These are phyloP conservation scores for Leptinotarsa defecta DNA, from an alignment of 1,140 invertebrate species.

Conservation along the genomic window DNA sequence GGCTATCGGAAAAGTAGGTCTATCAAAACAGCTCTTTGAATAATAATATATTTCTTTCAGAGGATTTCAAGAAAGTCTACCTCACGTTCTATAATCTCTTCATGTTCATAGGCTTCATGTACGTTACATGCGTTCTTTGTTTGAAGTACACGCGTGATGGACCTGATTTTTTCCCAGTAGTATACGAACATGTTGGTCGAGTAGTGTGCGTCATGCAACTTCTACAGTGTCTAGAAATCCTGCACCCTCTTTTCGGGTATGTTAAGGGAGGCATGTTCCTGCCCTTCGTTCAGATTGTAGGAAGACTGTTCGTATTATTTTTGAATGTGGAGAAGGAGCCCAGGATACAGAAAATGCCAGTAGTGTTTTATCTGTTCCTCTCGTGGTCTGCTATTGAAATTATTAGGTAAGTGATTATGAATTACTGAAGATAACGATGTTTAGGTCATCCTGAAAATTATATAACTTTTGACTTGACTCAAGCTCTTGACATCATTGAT, in stretches of 20 bases:
- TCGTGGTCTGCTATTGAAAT: slow-evolving; percentile 83
- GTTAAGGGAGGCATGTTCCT: slow-evolving; percentile 72
- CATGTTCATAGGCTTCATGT: slow-evolving; percentile 87
- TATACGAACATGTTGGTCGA: slow-evolving; percentile 77
- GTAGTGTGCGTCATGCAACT: slow-evolving; percentile 83
- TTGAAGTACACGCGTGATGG: slow-evolving; percentile 78
- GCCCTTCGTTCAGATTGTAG: slow-evolving; percentile 74
- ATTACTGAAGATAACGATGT: no score
- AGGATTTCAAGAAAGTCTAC: slow-evolving; percentile 84
- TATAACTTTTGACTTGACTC: no score
- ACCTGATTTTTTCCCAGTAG: slow-evolving; percentile 70
- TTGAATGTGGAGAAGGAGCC: slow-evolving; percentile 82
- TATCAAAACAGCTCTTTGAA: no score
- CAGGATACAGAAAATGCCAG: slow-evolving; percentile 83
- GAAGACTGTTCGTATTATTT: slow-evolving; percentile 81
- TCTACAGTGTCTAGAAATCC: slow-evolving; percentile 83
- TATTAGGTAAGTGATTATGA: slow-evolving; percentile 64
- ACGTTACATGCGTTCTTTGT: slow-evolving; percentile 74
- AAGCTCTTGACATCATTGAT: no score
- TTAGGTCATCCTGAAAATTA: no score
- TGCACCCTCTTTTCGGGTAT: slow-evolving; percentile 88
- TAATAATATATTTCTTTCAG: slow-evolving; percentile 57
- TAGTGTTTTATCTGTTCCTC: slow-evolving; percentile 84
- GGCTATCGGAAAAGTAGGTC: no score
- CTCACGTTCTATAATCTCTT: slow-evolving; percentile 88